These are phyloP conservation scores for Vandiemenella viatica DNA, from an alignment of 2,888 invertebrate species.

Conservation along the genomic window DNA sequence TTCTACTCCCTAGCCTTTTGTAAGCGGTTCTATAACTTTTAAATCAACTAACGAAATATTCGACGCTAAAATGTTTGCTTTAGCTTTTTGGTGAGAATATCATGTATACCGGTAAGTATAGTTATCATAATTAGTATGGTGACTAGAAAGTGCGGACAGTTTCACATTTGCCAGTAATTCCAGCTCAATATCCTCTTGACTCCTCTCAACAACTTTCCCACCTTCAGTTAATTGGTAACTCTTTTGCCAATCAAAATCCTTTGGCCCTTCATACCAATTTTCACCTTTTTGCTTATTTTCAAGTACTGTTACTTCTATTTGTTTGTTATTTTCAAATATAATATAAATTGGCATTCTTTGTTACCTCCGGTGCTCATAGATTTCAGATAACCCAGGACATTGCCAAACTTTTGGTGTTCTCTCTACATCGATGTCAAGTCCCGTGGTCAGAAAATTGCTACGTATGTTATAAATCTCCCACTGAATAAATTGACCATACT, in stretches of 20 bases:
- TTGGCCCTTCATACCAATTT: constrained; percentile 1
- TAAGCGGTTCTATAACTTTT: not conserved
- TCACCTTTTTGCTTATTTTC: not conserved
- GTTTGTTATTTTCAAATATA: not conserved
- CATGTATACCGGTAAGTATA: not conserved
- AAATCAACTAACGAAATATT: not conserved
- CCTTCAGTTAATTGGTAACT: not conserved
- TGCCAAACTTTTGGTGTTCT: not conserved
- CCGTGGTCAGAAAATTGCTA: not conserved
- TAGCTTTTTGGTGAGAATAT: not conserved
- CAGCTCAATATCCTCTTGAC: not conserved
- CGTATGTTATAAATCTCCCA: not conserved
- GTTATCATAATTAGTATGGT: not conserved
- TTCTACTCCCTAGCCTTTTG: not conserved
- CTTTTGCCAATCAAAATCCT: constrained; percentile 2
- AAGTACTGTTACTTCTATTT: not conserved
- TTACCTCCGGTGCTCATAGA: not conserved
- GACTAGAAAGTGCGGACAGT: not conserved
- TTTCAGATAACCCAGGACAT: not conserved
- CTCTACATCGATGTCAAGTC: not conserved
- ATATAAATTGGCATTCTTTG: not conserved
- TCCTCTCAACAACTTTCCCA: not conserved
- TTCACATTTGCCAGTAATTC: not conserved
- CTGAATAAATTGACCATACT: not conserved
- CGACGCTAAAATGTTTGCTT: not conserved